These are phyloP conservation scores for Sparidentex hasta DNA, from an alignment of 2,797 vertebrate genomes.

Conservation along the genomic window DNA sequence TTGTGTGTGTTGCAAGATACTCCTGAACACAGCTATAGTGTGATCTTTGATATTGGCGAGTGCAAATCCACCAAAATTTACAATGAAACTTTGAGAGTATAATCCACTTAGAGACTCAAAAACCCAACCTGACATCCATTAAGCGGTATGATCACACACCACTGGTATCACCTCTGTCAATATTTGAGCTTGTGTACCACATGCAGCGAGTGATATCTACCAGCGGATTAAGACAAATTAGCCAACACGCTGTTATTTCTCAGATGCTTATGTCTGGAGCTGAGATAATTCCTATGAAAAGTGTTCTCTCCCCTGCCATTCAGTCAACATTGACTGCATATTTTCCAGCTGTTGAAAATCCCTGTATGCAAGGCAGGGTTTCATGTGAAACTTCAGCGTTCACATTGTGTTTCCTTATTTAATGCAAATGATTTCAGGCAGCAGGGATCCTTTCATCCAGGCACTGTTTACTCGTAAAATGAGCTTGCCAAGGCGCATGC, in stretches of 20 bases:
- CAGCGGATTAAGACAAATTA: slow-evolving; percentile 48
- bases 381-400: slow-evolving; percentile 30
- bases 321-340: slow-evolving; percentile 12
- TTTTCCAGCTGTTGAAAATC: slow-evolving; percentile 22
- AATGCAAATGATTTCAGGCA: slow-evolving; percentile 50
- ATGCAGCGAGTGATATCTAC: slow-evolving; percentile 18
- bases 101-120: slow-evolving; percentile 36
- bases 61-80: background rate
- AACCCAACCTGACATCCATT: slow-evolving; percentile 36
- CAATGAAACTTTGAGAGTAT: slow-evolving; percentile 15
- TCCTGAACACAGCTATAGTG: background rate
- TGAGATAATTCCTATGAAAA: slow-evolving; percentile 26
- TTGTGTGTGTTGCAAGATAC: background rate
- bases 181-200: slow-evolving; percentile 15
- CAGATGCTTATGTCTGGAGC: background rate
- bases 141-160: slow-evolving; percentile 23
- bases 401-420: slow-evolving; percentile 23
- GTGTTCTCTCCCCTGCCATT: background rate
- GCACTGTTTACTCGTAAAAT: slow-evolving; percentile 51
- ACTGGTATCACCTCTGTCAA: slow-evolving; percentile 20
- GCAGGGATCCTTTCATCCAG: slow-evolving; percentile 41
- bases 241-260: slow-evolving; percentile 5
- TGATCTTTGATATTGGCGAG: background rate
- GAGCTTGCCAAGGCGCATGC: slow-evolving; percentile 6
- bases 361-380: background rate